These are phyloP conservation scores for Agrypnus murinus DNA, from an alignment of 2,888 invertebrate genomes.

Conservation along the genomic window DNA sequence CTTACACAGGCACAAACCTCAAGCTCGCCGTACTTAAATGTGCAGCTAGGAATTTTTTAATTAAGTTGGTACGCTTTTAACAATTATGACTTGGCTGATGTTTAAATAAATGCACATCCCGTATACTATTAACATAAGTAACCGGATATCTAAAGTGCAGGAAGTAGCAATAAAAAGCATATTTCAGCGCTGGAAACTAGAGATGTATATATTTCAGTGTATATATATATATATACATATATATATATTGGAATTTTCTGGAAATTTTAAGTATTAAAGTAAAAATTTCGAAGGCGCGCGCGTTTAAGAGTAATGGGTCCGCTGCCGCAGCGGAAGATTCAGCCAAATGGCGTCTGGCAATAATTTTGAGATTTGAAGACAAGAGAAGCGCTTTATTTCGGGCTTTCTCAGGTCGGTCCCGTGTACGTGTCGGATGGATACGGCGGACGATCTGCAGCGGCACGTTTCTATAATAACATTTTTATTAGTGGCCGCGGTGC, in stretches of 20 bases:
- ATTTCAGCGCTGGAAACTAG: constrained; percentile 19
- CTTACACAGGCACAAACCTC: not conserved
- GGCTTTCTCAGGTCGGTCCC: constrained; percentile 48
- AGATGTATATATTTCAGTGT: constrained; percentile 24
- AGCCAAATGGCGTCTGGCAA: constrained; percentile 49
- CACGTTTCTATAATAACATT: constrained; percentile 69
- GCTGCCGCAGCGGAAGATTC: constrained; percentile 40
- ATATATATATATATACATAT: too few species aligned
- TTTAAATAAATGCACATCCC: constrained; percentile 21
- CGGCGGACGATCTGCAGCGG: constrained; percentile 57
- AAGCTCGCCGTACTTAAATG: not conserved
- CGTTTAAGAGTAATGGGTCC: constrained; percentile 43
- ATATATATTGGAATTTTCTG: constrained; percentile 25
- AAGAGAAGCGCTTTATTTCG: constrained; percentile 52
- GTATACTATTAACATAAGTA: constrained; percentile 15
- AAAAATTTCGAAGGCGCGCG: constrained; percentile 41
- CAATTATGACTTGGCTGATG: constrained; percentile 14
- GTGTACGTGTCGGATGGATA: constrained; percentile 48
- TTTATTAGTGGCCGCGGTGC: constrained; percentile 67
- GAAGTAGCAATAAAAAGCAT: not conserved
- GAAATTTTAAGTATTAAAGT: constrained; percentile 30
- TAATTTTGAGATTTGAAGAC: constrained; percentile 53
- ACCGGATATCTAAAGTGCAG: not conserved
- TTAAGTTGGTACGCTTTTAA: constrained; percentile 12
- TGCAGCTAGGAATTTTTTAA: constrained; percentile 30